Base-by-base conservation (phyloP, 1,140 invertebrate genomes). In the Tenebrio molitor region DNA sequence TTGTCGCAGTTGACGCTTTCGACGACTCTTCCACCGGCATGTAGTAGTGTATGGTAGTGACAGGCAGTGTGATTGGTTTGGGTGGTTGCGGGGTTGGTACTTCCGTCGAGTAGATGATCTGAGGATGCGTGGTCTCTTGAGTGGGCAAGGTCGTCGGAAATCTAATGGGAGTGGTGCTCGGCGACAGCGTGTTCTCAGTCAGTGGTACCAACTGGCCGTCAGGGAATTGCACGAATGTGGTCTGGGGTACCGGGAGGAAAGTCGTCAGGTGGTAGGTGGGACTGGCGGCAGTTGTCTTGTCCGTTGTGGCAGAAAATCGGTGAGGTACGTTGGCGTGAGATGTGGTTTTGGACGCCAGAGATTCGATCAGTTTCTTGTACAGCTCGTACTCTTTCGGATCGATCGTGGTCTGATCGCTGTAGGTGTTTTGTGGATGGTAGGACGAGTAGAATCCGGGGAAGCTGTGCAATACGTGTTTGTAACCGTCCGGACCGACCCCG, bases 391-490 rank as follows among this genome's bases (percentile, higher is more conserved):
- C 77, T 73, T 74, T 75, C 7, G 69, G 46, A 69, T 78, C 73
- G 19, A 71, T 71, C 10, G 68, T 76, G 15, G 67, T 50, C 17
- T 69, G 67, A 36, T 69, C 67, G 25, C 16, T 39, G 23, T 63
- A 63, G 33, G 7, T 33, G 10, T 12, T 29, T 6, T 72, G 23
- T 12, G 41, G 58, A 36, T 44, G 62, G 14, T 67, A 46, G 8
- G 53, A 42, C 50, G 69, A 21, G 14, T 67, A 66, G 44, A 66
- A 42, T 29, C 33, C 58, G 15, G 67, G 69, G 29, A 79, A 74
- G 68, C 69, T 76, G 19, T 81, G 75, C 19, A 80, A 74, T 19
- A 81, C 64, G 46, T 77, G 77, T 67, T 76, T 73, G 17, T 74
- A 66, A 41, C 79, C 80, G 66, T 79, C 71, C 8, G 75, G 69